Base-by-base conservation (phyloP, 92 coral and sea anemone genomes). In the Epizoanthus fatuus region DNA sequence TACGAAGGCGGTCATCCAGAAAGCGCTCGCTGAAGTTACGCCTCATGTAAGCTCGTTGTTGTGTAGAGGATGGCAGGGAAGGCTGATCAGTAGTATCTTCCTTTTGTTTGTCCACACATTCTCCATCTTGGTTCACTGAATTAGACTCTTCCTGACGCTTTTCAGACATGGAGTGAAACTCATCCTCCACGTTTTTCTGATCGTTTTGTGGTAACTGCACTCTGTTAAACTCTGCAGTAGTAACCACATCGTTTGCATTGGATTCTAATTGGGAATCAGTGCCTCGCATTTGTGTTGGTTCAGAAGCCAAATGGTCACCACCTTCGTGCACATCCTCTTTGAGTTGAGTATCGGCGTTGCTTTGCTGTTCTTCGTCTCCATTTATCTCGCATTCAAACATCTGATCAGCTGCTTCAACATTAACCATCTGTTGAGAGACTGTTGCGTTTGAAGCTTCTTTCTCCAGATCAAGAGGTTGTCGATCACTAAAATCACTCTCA, bases 1-100 rank as follows among this genome's bases (percentile, higher is more conserved):
- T 77, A 9, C 82, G 70, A 42, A 77, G 82, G 29, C 62, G 65
- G 7, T 77, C 82, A 44, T 77, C 69, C 22, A 60, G 29, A 39
- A 59, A 60, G 57, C 47, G 57, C 15, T 60, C 63, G 45, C 58
- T 38, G 9, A 40, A 2, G 20, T 17, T 62, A n/a, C 51, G 57
- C 63, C 69, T 55, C 49, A n/a, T 51, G 56, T 13, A 59, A 22
- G 25, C 16, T 1, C 32, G 40, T 44, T 77, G 56, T 62, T 5
- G 71, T 19, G 57, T 59, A 20, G 25, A 16, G 10, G 53, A 19
- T 66, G 53, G 67, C 2, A 0, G 17, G 47, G 51, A 13, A 38
- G 4, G 47, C 29, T 60, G 10, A 40, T 40, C 15, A 62, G 19
- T 11, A 10, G 40, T 40, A 25, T 77, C 82, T 60, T 44, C 3